phyloP scores from a whole-genome alignment of 2,797 vertebrate genomes.

The Acridotheres tristis region DNA sequence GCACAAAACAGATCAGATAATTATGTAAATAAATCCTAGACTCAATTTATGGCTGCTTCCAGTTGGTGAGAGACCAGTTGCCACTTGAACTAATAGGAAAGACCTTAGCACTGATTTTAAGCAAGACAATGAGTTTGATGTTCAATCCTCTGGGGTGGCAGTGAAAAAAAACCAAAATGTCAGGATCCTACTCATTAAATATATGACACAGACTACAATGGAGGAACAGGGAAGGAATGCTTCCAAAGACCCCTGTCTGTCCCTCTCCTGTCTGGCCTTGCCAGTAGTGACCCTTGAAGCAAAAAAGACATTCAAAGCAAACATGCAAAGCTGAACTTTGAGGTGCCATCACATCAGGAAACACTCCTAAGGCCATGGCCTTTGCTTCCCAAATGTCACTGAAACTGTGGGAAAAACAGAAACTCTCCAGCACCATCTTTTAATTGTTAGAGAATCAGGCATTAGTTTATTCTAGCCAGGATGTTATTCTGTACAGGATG shows the following conservation, averaged over 20 bases:
- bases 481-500: background rate
- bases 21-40: background rate
- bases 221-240: background rate
- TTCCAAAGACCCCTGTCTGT: background rate
- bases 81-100: background rate
- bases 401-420: background rate
- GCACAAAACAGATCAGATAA: background rate
- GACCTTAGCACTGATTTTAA: background rate
- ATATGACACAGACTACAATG: background rate
- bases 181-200: background rate
- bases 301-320: background rate
- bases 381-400: background rate
- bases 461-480: background rate
- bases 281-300: background rate
- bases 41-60: background rate
- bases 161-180: background rate
- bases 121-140: background rate
- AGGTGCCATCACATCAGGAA: background rate
- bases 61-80: background rate
- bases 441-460: background rate
- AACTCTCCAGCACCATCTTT: background rate
- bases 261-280: background rate
- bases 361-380: background rate
- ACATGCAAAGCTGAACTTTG: background rate
- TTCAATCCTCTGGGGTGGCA: background rate